Conservation (phyloP, 1,140 invertebrate species). For the Sogatella furcifera region DNA sequence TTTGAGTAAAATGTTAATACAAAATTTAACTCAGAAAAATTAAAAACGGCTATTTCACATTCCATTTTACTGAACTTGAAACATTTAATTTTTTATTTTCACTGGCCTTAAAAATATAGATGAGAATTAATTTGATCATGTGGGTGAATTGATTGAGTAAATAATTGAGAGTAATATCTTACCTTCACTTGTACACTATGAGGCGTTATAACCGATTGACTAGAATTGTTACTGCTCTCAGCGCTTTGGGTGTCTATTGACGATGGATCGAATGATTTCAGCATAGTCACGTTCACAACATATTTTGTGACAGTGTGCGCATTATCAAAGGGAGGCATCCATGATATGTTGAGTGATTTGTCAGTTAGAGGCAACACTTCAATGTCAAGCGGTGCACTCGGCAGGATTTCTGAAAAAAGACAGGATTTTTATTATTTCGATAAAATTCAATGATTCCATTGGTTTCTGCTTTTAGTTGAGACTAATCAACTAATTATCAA, state of each 20-base stretch:
- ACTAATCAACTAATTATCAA: too few relatives aligned
- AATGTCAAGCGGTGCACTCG: conserved; percentile 55
- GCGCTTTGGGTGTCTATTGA: not conserved
- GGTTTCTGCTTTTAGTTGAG: not conserved
- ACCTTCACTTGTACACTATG: conserved; percentile 28
- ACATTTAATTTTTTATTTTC: too few relatives aligned
- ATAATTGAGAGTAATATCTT: not conserved
- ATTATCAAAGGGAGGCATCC: conserved; percentile 50
- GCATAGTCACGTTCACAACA: conserved; percentile 56
- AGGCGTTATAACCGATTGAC: conserved; percentile 23
- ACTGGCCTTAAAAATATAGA: too few relatives aligned
- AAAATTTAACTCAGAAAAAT: too few relatives aligned
- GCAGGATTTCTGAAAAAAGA: conserved; percentile 47
- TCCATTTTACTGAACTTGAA: too few relatives aligned
- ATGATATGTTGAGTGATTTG: conserved; percentile 53
- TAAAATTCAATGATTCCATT: not conserved
- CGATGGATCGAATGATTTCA: conserved; percentile 46
- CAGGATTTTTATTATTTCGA: not conserved
- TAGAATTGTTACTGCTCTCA: conserved; percentile 17
- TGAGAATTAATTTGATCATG: too few relatives aligned
- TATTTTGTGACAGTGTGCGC: conserved; percentile 52
- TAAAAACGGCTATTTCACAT: too few relatives aligned
- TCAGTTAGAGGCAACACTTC: conserved; percentile 57
- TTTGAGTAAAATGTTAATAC: too few relatives aligned
- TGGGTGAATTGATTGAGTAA: too few relatives aligned